phyloP scores from a whole-genome alignment of 2,797 vertebrate species.

The Rhinogobio ventralis region DNA sequence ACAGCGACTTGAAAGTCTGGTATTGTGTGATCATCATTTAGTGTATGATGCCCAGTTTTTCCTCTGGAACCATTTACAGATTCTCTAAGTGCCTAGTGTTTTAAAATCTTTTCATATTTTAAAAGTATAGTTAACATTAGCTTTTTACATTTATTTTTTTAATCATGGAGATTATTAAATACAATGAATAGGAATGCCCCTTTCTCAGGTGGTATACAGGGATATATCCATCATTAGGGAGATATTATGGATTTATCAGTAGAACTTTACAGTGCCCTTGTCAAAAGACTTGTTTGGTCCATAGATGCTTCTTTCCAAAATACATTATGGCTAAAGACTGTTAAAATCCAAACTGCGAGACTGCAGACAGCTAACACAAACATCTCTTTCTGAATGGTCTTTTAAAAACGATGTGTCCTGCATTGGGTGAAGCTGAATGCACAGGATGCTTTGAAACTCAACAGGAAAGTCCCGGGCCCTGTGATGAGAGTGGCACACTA shows the following conservation, averaged over 20 bases:
- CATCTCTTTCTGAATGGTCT: background rate
- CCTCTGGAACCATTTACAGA: background rate
- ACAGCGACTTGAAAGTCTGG: background rate
- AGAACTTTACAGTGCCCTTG: background rate
- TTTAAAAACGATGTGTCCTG: background rate
- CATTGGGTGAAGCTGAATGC: background rate
- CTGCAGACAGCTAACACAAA: background rate
- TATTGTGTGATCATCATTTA: background rate
- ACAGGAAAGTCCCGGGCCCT: background rate
- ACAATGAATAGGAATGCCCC: background rate
- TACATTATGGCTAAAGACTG: background rate
- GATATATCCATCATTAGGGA: background rate
- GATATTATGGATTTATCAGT: background rate
- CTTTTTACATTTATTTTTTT: background rate
- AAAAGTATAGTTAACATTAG: background rate
- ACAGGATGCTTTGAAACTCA: background rate
- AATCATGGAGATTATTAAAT: background rate
- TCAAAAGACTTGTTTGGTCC: conserved; percentile 2
- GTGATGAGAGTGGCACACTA: background rate
- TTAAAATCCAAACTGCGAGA: background rate
- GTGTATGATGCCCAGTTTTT: background rate
- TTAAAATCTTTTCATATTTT: background rate
- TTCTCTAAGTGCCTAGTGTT: background rate
- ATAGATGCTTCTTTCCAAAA: conserved; percentile 19
- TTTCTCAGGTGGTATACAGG: background rate